Percentiles rank a stretch among this genome's conserved stretches.
Conservation (phyloP, 1,140 invertebrate genomes). For the Polypedilum vanderplanki region DNA sequence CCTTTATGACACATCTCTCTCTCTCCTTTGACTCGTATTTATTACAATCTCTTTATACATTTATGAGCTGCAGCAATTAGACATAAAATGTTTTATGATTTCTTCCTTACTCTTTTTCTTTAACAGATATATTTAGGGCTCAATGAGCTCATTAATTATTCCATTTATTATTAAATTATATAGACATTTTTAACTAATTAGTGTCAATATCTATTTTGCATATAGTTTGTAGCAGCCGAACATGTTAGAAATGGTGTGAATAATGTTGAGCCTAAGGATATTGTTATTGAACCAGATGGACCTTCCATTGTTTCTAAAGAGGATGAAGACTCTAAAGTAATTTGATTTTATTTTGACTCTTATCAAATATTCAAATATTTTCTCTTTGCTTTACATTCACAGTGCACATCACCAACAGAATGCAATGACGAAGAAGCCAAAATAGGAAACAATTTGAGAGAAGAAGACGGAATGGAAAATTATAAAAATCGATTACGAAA, state of each 20-base stretch:
- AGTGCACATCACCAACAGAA: conserved; percentile 36
- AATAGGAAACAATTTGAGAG: conserved; percentile 43
- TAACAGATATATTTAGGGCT: neutral
- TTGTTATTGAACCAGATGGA: conserved; percentile 35
- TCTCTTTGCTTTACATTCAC: conserved; percentile 32
- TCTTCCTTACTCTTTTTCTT: neutral
- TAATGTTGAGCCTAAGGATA: conserved; percentile 8
- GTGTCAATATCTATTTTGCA: conserved; percentile 4
- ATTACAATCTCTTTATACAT: neutral
- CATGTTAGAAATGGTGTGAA: conserved; percentile 21
- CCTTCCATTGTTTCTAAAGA: conserved; percentile 37
- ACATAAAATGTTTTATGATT: conserved; percentile 19
- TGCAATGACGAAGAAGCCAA: conserved; percentile 37
- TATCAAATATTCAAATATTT: conserved; percentile 25
- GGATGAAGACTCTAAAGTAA: conserved; percentile 42
- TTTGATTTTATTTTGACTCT: neutral
- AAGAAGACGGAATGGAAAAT: conserved; percentile 54
- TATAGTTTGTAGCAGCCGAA: neutral
- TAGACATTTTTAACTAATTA: neutral
- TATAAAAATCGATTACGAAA: conserved; percentile 61
- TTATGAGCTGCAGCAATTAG: conserved; percentile 9
- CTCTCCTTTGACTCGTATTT: neutral
- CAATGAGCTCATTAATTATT: conserved; percentile 13
- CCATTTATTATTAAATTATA: neutral
- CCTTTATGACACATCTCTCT: neutral